These are phyloP conservation scores for Acrossocheilus fasciatus DNA, from an alignment of 2,797 vertebrate genomes.

Conservation along the genomic window DNA sequence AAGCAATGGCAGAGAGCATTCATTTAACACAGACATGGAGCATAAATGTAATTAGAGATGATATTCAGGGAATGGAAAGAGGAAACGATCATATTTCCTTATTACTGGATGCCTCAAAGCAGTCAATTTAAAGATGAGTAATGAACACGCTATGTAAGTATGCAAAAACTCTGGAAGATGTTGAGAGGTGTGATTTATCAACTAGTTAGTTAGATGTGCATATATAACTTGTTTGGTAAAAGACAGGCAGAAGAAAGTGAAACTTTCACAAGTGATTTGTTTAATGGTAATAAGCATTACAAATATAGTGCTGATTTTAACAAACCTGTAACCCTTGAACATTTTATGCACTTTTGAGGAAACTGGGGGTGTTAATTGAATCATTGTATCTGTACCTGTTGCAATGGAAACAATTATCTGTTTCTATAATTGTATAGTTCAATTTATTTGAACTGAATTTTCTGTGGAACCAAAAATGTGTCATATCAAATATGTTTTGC, in stretches of 20 bases:
- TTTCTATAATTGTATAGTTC: background rate
- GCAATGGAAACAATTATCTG: background rate
- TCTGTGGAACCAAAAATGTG: background rate
- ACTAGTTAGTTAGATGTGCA: slow-evolving; percentile 61
- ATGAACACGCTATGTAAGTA: slow-evolving; percentile 62
- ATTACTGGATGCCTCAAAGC: slow-evolving; percentile 66
- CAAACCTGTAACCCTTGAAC: background rate
- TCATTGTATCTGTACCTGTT: background rate
- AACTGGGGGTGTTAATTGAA: background rate
- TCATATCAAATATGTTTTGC: background rate
- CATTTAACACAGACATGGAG: slow-evolving; percentile 51
- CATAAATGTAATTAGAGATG: slow-evolving; percentile 67
- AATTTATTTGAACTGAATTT: background rate
- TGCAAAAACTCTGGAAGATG: slow-evolving; percentile 54
- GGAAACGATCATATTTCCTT: slow-evolving; percentile 70
- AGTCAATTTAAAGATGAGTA: slow-evolving; percentile 70
- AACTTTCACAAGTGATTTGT: slow-evolving; percentile 23
- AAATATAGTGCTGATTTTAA: background rate
- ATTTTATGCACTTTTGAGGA: background rate
- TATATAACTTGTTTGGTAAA: slow-evolving; percentile 40
- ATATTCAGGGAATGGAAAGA: slow-evolving; percentile 62
- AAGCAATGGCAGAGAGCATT: slow-evolving; percentile 40
- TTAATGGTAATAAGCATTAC: background rate
- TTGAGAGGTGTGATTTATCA: slow-evolving; percentile 65
- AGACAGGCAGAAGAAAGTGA: slow-evolving; percentile 20